phyloP scores from a whole-genome alignment of 1,140 invertebrate species.

The Cyclargus thomasi region DNA sequence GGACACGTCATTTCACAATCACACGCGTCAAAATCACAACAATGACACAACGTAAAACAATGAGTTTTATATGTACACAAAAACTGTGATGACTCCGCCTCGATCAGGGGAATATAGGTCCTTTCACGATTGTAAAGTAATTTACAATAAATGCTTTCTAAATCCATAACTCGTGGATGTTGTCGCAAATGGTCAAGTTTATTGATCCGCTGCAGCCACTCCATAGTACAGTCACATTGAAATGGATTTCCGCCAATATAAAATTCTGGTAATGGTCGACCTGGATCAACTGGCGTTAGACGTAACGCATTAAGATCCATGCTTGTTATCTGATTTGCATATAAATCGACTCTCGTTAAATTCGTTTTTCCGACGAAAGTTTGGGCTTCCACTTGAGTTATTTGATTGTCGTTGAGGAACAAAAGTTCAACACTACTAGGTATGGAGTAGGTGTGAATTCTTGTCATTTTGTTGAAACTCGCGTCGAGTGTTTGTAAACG shows the following conservation, averaged over 20 bases:
- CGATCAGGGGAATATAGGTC: constrained; percentile 87
- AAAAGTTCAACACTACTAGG: constrained; percentile 86
- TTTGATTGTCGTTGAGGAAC: constrained; percentile 89
- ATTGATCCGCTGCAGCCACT: constrained; percentile 91
- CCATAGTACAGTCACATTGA: constrained; percentile 91
- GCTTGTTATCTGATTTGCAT: constrained; percentile 88
- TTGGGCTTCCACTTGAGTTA: constrained; percentile 85
- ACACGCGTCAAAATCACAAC: constrained; percentile 96
- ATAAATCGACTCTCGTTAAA: constrained; percentile 88
- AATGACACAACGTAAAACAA: constrained; percentile 94
- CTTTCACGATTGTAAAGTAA: constrained; percentile 89
- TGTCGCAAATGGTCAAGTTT: constrained; percentile 83
- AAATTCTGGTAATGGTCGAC: constrained; percentile 85
- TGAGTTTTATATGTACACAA: constrained; percentile 94
- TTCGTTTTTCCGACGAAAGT: constrained; percentile 90
- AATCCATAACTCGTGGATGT: constrained; percentile 92
- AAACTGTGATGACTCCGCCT: constrained; percentile 91
- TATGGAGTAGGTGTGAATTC: constrained; percentile 81
- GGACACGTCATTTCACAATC: constrained; percentile 97
- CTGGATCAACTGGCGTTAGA: constrained; percentile 81
- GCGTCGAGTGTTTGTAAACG: constrained; percentile 86
- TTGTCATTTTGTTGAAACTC: constrained; percentile 87
- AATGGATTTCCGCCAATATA: constrained; percentile 92
- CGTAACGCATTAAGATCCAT: constrained; percentile 88
- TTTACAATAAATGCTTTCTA: constrained; percentile 93